phyloP scores from a whole-genome alignment of 2,797 vertebrate genomes.

The Pseudocheirus occidentalis region DNA sequence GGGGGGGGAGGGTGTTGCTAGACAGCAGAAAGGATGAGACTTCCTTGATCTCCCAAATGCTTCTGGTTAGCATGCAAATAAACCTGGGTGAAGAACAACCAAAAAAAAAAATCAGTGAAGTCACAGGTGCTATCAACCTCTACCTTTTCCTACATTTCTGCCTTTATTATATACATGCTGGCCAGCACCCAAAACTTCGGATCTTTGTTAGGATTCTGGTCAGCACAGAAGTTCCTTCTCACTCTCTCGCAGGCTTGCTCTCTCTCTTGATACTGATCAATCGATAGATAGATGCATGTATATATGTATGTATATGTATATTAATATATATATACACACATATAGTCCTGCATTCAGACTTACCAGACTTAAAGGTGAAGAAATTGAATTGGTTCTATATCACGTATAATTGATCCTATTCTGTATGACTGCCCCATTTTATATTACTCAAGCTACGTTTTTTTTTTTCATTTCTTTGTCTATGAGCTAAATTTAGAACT shows the following conservation, averaged over 20 bases:
- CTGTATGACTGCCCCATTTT: background rate
- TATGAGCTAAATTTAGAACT: background rate
- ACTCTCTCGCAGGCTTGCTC: no score
- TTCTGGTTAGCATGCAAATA: no score
- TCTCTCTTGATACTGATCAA: no score
- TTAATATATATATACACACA: no score
- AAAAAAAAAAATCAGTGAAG: background rate
- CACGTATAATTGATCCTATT: background rate
- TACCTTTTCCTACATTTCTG: background rate
- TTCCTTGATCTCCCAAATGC: background rate
- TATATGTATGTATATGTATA: no score
- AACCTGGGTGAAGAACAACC: background rate
- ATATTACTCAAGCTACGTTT: background rate
- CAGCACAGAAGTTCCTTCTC: no score
- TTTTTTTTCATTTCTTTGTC: background rate
- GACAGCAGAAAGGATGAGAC: background rate
- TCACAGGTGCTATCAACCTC: background rate
- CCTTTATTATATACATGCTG: background rate
- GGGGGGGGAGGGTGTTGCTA: no score
- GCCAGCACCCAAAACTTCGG: background rate
- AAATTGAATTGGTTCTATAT: background rate
- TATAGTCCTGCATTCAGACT: background rate
- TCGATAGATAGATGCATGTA: no score
- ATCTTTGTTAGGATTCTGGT: no score
- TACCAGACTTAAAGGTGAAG: background rate